A percentile compares a stretch with the other conserved stretches of the same genome.
Conservation (phyloP, 2,888 invertebrate species). For the Anodontia alba region DNA sequence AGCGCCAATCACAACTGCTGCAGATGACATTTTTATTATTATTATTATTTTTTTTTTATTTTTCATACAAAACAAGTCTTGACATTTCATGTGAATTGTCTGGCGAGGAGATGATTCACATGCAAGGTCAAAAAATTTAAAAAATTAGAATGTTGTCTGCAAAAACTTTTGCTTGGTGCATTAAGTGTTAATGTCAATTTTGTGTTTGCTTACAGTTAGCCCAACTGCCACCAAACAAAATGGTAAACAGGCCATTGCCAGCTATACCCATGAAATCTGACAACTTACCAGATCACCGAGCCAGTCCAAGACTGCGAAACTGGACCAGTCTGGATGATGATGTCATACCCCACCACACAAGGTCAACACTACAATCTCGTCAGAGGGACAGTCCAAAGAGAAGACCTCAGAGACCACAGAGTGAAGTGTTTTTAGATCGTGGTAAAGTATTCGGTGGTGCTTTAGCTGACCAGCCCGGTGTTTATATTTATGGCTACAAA, state of each 20-base stretch:
- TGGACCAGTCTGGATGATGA: slow-evolving; percentile 72
- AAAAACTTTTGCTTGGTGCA: too few relatives aligned
- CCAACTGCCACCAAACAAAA: slow-evolving; percentile 60
- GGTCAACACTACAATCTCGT: slow-evolving; percentile 51
- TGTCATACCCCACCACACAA: slow-evolving; percentile 59
- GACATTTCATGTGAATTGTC: too few relatives aligned
- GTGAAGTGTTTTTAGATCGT: slow-evolving; percentile 67
- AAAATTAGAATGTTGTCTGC: too few relatives aligned
- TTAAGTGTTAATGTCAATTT: too few relatives aligned
- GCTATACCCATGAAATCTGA: slow-evolving; percentile 65
- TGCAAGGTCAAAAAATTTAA: too few relatives aligned
- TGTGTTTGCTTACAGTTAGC: slow-evolving; percentile 24
- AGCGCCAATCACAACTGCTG: too few relatives aligned
- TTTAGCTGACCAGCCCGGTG: slow-evolving; percentile 58
- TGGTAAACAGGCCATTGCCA: slow-evolving; percentile 79
- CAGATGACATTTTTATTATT: too few relatives aligned
- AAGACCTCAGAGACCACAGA: slow-evolving; percentile 64
- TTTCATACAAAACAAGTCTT: too few relatives aligned
- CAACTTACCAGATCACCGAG: slow-evolving; percentile 43
- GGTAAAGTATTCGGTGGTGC: slow-evolving; percentile 43
- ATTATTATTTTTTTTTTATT: too few relatives aligned
- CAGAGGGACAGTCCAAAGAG: slow-evolving; percentile 64
- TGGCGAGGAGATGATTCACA: too few relatives aligned
- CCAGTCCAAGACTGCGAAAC: slow-evolving; percentile 63
- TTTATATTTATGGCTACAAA: slow-evolving; percentile 68